Evolutionary conservation across 1,140 invertebrate species (phyloP).

Genomic region (Dendroctonus ponderosae): DNA sequence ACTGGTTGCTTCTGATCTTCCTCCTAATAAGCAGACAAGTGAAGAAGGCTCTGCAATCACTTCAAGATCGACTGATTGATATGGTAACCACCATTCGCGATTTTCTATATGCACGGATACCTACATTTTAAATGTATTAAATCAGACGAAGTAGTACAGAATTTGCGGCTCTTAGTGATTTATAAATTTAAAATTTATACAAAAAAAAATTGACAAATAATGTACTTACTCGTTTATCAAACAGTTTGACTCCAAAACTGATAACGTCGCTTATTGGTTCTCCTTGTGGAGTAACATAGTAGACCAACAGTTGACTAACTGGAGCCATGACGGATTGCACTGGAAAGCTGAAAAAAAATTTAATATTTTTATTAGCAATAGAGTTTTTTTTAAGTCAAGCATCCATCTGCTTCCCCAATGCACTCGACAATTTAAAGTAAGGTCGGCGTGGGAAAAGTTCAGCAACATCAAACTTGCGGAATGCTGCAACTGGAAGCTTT

Average conservation of each 20-base stretch:
- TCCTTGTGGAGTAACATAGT: conserved; percentile 71
- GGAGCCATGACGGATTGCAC: conserved; percentile 72
- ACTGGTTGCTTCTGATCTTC: conserved; percentile 50
- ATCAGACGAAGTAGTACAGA: not conserved
- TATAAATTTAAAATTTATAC: too few relatives aligned
- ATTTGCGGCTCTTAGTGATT: not conserved
- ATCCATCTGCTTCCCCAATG: too few relatives aligned
- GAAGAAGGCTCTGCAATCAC: conserved; percentile 58
- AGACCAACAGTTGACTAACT: conserved; percentile 69
- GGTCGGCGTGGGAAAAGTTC: too few relatives aligned
- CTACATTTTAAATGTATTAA: conserved; percentile 32
- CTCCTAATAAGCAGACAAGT: conserved; percentile 59
- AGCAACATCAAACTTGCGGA: too few relatives aligned
- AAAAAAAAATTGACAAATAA: too few relatives aligned
- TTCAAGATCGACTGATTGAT: conserved; percentile 55
- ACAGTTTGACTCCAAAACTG: conserved; percentile 61
- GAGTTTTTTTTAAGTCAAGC: too few relatives aligned
- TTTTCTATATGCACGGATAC: conserved; percentile 58
- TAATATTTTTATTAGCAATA: too few relatives aligned
- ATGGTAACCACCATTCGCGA: conserved; percentile 57
- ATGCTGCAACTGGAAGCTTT: too few relatives aligned
- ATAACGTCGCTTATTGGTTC: conserved; percentile 70
- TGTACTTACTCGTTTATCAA: conserved; percentile 58
- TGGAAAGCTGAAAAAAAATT: conserved; percentile 55
- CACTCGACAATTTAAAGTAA: too few relatives aligned